phyloP scores from a whole-genome alignment of 2,888 invertebrate genomes.

The Muschampia plurimacula region DNA sequence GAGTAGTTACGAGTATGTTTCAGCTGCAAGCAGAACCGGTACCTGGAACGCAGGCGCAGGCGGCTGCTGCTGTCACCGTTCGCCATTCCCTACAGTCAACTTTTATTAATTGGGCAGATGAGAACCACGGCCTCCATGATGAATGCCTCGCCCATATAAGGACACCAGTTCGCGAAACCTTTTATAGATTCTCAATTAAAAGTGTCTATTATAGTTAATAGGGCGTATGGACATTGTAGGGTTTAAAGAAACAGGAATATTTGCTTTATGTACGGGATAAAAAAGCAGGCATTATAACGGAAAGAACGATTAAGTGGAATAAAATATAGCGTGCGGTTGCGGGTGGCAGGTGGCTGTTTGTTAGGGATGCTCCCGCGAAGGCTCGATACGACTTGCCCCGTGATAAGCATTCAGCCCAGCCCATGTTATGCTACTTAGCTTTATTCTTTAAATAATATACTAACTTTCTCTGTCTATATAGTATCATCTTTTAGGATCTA shows the following conservation, averaged over 20 bases:
- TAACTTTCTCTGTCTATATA: not conserved
- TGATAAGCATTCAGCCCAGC: slow-evolving; percentile 10
- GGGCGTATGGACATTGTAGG: slow-evolving; percentile 72
- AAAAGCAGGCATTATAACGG: slow-evolving; percentile 84
- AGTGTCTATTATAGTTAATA: slow-evolving; percentile 84
- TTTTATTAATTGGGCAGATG: slow-evolving; percentile 86
- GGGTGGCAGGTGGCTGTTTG: slow-evolving; percentile 79
- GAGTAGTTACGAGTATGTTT: slow-evolving; percentile 64
- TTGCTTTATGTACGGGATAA: slow-evolving; percentile 81
- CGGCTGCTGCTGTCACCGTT: slow-evolving; percentile 68
- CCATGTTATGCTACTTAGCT: no score
- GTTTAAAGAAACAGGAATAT: slow-evolving; percentile 81
- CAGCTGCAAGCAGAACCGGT: slow-evolving; percentile 82
- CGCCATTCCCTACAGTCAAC: slow-evolving; percentile 82
- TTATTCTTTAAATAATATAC: not conserved
- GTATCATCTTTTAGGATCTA: no score
- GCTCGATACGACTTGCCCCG: slow-evolving; percentile 41
- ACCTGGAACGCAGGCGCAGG: slow-evolving; percentile 59
- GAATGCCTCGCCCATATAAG: slow-evolving; percentile 81
- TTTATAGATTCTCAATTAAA: slow-evolving; percentile 86
- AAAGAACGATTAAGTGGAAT: slow-evolving; percentile 85
- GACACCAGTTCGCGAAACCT: slow-evolving; percentile 81
- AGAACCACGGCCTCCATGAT: slow-evolving; percentile 81
- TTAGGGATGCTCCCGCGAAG: slow-evolving; percentile 59
- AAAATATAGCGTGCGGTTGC: slow-evolving; percentile 85